phyloP scores from a whole-genome alignment of 2,113 vertebrate species.

The Cyphomyrus discorhynchus region DNA sequence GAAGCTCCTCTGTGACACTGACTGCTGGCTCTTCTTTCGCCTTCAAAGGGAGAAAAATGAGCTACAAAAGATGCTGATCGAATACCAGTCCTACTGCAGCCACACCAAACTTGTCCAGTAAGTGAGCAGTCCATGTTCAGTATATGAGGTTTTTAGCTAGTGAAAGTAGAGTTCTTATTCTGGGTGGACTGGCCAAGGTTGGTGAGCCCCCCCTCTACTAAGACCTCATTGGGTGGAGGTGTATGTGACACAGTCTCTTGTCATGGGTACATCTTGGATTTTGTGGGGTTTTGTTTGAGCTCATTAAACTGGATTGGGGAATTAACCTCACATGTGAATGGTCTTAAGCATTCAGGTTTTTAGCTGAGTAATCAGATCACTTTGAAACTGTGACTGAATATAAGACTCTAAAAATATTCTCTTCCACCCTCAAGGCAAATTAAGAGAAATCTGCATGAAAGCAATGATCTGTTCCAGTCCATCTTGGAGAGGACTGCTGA shows the following conservation, averaged over 20 bases:
- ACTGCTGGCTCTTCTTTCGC: not conserved
- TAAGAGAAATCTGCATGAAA: constrained; percentile 32
- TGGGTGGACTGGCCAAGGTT: not conserved
- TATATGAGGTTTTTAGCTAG: not conserved
- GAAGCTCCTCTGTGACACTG: not conserved
- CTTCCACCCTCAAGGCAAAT: constrained; percentile 2
- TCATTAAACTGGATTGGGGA: not conserved
- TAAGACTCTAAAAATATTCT: not conserved
- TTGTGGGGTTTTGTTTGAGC: not conserved
- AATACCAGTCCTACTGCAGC: constrained; percentile 10
- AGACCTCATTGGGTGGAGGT: not conserved
- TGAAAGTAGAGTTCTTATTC: not conserved
- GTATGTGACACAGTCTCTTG: not conserved
- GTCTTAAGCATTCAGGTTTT: not conserved
- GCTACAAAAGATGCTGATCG: constrained; percentile 5
- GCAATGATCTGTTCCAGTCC: constrained; percentile 19
- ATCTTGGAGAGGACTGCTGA: not conserved
- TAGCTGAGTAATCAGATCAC: not conserved
- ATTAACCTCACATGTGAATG: not conserved
- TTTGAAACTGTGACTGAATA: not conserved
- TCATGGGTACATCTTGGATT: not conserved
- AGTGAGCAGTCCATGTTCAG: not conserved
- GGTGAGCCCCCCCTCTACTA: not conserved
- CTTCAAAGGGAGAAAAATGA: not conserved
- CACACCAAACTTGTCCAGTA: not conserved